These are phyloP conservation scores for Phalacrocorax pelagicus DNA, from an alignment of 2,113 vertebrate genomes.

Conservation along the genomic window DNA sequence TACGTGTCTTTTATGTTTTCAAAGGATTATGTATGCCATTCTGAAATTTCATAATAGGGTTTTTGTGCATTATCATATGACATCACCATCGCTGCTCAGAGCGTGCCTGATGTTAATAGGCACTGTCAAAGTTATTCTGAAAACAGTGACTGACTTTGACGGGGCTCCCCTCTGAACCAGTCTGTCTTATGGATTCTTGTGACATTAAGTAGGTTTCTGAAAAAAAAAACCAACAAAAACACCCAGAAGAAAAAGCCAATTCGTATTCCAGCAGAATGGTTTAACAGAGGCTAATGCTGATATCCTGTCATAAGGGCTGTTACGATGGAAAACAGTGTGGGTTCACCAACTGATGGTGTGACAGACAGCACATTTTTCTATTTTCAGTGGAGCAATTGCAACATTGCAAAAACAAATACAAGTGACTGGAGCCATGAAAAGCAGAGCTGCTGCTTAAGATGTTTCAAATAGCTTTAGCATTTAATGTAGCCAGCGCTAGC, in stretches of 20 bases:
- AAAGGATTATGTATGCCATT: not conserved
- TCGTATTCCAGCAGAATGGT: not conserved
- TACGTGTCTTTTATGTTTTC: not conserved
- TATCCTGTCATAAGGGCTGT: not conserved
- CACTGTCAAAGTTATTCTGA: not conserved
- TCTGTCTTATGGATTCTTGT: not conserved
- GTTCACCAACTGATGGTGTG: conserved; percentile 7
- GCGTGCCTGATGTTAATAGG: not conserved
- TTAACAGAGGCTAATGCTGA: conserved; percentile 1
- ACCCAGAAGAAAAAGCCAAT: not conserved
- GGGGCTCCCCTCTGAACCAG: not conserved
- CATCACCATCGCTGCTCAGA: not conserved
- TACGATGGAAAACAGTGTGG: not conserved
- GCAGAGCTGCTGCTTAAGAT: not conserved
- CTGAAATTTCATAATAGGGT: not conserved
- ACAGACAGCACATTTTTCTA: conserved; percentile 16
- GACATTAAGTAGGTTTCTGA: not conserved
- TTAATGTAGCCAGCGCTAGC: not conserved
- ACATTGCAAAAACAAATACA: not conserved
- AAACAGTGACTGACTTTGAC: conserved; percentile 10
- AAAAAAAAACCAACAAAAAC: not conserved
- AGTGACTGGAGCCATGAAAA: not conserved
- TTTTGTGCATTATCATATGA: not conserved
- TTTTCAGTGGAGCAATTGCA: not conserved
- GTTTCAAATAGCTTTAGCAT: not conserved